phyloP scores from a whole-genome alignment of 2,113 vertebrate genomes.

The Pteruthius melanotis region DNA sequence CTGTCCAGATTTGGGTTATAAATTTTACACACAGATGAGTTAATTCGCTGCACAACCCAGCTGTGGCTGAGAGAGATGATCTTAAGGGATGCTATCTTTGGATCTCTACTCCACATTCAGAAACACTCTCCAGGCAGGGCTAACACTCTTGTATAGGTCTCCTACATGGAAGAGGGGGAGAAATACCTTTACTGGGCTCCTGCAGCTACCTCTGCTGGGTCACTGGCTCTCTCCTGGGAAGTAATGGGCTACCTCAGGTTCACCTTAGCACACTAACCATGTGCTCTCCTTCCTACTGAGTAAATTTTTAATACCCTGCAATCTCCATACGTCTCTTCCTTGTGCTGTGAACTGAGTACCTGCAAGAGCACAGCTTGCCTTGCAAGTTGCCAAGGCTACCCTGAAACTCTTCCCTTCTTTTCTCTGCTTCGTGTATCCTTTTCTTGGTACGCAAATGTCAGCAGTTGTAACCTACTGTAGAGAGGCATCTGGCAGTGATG shows the following conservation, averaged over 20 bases:
- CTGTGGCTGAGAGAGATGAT: not conserved
- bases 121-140: not conserved
- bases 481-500: slow-evolving; percentile 50
- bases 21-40: not conserved
- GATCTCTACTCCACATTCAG: not conserved
- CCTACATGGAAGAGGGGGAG: not conserved
- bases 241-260: not conserved
- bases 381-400: slow-evolving; percentile 25
- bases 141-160: not conserved
- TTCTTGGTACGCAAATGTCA: slow-evolving; percentile 34
- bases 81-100: not conserved
- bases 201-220: not conserved
- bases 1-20: not conserved
- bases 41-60: not conserved
- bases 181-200: not conserved
- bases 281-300: not conserved
- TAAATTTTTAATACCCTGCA: not conserved
- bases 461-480: slow-evolving; percentile 34
- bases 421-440: not conserved
- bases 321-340: fast-evolving
- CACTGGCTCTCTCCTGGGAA: not conserved
- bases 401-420: not conserved
- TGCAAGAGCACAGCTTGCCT: slow-evolving; percentile 45
- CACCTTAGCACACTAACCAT: not conserved
- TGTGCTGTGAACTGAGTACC: not conserved